These are phyloP conservation scores for Urocitellus parryii DNA, from an alignment of 2,113 vertebrate species.

Conservation along the genomic window DNA sequence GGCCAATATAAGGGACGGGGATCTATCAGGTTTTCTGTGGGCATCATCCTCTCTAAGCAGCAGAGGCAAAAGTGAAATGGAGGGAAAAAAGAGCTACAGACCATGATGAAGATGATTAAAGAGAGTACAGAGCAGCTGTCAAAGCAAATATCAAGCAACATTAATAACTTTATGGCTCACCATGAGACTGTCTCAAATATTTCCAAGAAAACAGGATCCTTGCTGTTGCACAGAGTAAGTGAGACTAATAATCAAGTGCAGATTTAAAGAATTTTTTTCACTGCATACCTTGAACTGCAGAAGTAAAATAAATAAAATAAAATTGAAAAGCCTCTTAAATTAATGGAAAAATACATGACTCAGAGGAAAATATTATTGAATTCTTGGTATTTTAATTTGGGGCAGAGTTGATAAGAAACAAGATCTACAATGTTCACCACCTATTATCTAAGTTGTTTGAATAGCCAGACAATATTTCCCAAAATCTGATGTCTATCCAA, in stretches of 20 bases:
- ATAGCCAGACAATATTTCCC: slow-evolving; percentile 62
- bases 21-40: slow-evolving; percentile 73
- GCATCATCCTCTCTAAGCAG: slow-evolving; percentile 74
- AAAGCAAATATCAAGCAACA: slow-evolving; percentile 89
- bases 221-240: slow-evolving; percentile 78
- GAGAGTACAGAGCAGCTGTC: slow-evolving; percentile 88
- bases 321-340: slow-evolving; percentile 35
- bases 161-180: slow-evolving; percentile 89
- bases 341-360: slow-evolving; percentile 74
- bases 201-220: slow-evolving; percentile 84
- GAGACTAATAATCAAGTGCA: slow-evolving; percentile 78
- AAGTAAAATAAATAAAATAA: slow-evolving; percentile 47
- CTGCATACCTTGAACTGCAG: slow-evolving; percentile 43
- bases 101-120: slow-evolving; percentile 88
- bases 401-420: slow-evolving; percentile 70
- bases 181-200: slow-evolving; percentile 82
- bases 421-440: slow-evolving; percentile 42
- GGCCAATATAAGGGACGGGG: background rate
- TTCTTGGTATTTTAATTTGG: slow-evolving; percentile 71
- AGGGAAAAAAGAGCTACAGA: slow-evolving; percentile 81
- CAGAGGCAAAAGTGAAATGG: slow-evolving; percentile 84
- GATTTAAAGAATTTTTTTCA: slow-evolving; percentile 52
- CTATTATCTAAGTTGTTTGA: slow-evolving; percentile 72
- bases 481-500: slow-evolving; percentile 71
- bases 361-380: slow-evolving; percentile 78